Evolutionary conservation across 2,797 vertebrate species (phyloP).

Genomic region (Oreochromis grahami): DNA sequence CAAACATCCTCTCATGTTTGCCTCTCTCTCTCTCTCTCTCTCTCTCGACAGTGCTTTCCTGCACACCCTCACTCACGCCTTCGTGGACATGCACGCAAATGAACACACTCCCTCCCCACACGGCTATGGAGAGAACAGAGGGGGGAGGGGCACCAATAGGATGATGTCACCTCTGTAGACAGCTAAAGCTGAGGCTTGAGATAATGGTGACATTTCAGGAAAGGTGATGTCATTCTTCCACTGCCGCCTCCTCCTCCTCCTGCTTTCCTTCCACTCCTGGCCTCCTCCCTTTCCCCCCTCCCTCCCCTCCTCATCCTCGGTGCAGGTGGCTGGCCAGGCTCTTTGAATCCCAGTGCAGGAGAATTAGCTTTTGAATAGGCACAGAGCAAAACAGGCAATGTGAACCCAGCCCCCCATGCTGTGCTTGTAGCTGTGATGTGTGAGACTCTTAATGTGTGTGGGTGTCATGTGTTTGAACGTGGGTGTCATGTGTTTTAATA

Average conservation of each 20-base stretch:
- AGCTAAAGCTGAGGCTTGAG: slow-evolving; percentile 68
- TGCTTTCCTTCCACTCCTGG: background rate
- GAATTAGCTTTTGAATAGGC: slow-evolving; percentile 64
- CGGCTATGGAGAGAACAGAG: slow-evolving; percentile 22
- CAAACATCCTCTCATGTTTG: slow-evolving; percentile 55
- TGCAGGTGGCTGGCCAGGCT: slow-evolving; percentile 67
- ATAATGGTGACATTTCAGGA: slow-evolving; percentile 78
- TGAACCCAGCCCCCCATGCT: slow-evolving; percentile 29
- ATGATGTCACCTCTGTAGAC: slow-evolving; percentile 76
- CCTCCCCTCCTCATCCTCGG: slow-evolving; percentile 22
- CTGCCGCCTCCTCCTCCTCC: slow-evolving; percentile 37
- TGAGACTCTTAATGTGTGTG: slow-evolving; percentile 56
- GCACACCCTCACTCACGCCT: slow-evolving; percentile 5
- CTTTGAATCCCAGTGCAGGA: slow-evolving; percentile 39
- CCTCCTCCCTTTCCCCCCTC: background rate
- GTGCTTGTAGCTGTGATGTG: slow-evolving; percentile 34
- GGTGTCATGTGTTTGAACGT: slow-evolving; percentile 51
- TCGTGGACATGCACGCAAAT: slow-evolving; percentile 41
- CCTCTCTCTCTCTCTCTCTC: background rate
- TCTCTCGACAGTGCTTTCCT: slow-evolving; percentile 24
- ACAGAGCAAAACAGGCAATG: slow-evolving; percentile 26
- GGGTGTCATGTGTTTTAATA: slow-evolving; percentile 21
- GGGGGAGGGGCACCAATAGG: slow-evolving; percentile 57
- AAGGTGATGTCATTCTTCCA: slow-evolving; percentile 77
- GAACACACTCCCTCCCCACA: slow-evolving; percentile 31